phyloP scores from a whole-genome alignment of 2,113 vertebrate species.

The Oryzias curvinotus region DNA sequence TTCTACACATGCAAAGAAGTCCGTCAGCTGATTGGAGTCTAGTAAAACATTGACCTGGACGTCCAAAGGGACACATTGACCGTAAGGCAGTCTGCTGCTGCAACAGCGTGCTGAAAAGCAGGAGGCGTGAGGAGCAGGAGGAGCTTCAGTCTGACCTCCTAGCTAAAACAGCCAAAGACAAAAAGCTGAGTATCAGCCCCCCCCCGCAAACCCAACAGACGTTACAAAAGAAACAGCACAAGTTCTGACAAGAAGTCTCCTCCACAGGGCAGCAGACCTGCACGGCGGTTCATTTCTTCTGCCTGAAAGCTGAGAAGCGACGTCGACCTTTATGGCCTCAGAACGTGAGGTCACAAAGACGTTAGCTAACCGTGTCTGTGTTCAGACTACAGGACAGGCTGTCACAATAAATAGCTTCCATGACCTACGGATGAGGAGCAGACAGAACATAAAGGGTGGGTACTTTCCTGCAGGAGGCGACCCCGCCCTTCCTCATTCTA shows the following conservation, averaged over 20 bases:
- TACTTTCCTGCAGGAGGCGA: slow-evolving; percentile 4
- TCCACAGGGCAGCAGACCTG: slow-evolving; percentile 19
- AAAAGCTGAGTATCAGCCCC: background rate
- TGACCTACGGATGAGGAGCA: background rate
- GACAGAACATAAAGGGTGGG: slow-evolving; percentile 41
- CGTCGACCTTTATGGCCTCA: too few relatives aligned
- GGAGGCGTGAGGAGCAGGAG: background rate
- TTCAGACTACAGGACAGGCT: too few relatives aligned
- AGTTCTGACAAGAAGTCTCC: slow-evolving; percentile 23
- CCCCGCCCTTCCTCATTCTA: slow-evolving; percentile 46
- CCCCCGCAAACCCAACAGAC: too few relatives aligned
- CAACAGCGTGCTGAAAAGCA: too few relatives aligned
- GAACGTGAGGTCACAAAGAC: too few relatives aligned
- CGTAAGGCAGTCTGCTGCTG: too few relatives aligned
- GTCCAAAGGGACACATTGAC: slow-evolving; percentile 18
- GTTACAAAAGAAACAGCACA: slow-evolving; percentile 15
- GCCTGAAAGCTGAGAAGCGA: background rate
- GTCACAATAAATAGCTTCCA: background rate
- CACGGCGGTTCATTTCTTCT: slow-evolving; percentile 49
- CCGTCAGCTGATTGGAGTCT: background rate
- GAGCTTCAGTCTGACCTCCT: background rate
- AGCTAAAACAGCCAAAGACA: background rate
- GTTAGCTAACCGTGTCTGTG: too few relatives aligned
- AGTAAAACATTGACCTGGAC: slow-evolving; percentile 7
- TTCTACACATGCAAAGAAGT: background rate